Conservation (phyloP, 2,888 invertebrate species). For the Hipparchia semele region DNA sequence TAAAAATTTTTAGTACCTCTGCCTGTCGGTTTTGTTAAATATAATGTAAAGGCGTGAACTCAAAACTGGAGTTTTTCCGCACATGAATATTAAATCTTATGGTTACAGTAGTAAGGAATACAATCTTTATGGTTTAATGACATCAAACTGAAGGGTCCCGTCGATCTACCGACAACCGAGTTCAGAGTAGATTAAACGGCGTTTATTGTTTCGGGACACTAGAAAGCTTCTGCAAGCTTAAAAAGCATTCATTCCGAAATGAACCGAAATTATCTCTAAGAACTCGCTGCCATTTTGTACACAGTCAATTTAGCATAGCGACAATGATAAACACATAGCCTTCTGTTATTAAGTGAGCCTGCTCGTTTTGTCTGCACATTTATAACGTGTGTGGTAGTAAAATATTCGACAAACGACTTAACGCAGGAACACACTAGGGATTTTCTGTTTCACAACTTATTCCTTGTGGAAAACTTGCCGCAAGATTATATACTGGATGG, state of each 20-base stretch:
- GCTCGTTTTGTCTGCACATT: slow-evolving; percentile 58
- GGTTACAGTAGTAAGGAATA: too few relatives aligned
- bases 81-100: too few relatives aligned
- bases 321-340: slow-evolving; percentile 44
- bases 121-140: background rate
- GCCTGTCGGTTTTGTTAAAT: too few relatives aligned
- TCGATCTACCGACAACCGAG: background rate
- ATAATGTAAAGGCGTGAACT: too few relatives aligned
- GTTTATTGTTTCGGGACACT: slow-evolving; percentile 28
- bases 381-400: slow-evolving; percentile 52
- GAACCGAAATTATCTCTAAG: slow-evolving; percentile 35
- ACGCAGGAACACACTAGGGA: background rate
- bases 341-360: slow-evolving; percentile 38
- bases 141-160: slow-evolving; percentile 4
- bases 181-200: slow-evolving; percentile 15
- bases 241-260: slow-evolving; percentile 34
- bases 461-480: background rate
- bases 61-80: too few relatives aligned
- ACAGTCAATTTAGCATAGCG: slow-evolving; percentile 40
- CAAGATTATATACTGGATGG: too few relatives aligned
- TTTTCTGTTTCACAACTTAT: background rate
- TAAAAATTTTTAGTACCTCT: too few relatives aligned
- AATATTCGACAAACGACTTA: slow-evolving; percentile 35
- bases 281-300: slow-evolving; percentile 31
- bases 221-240: slow-evolving; percentile 33